Percentiles rank a stretch among this genome's conserved stretches.
These are phyloP conservation scores for Agrochola lota DNA, from an alignment of 2,888 invertebrate species.

Conservation along the genomic window DNA sequence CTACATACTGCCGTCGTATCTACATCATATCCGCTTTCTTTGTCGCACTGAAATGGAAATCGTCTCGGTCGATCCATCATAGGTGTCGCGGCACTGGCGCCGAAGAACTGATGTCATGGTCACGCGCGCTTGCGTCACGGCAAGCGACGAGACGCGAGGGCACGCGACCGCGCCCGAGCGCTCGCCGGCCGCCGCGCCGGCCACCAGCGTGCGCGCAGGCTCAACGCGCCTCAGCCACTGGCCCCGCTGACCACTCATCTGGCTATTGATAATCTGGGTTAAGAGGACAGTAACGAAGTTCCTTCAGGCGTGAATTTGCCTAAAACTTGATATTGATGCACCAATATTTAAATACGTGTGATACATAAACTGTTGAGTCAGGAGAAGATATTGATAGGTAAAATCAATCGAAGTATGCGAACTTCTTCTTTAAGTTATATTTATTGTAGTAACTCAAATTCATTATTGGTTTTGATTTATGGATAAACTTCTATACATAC, in stretches of 20 bases:
- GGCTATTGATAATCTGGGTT: constrained; percentile 73
- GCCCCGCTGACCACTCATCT: constrained; percentile 78
- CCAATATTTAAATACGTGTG: constrained; percentile 9
- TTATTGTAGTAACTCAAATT: constrained; percentile 31
- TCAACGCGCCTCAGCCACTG: constrained; percentile 70
- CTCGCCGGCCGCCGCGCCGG: constrained; percentile 64
- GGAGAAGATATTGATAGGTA: constrained; percentile 9
- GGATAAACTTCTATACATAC: constrained; percentile 45
- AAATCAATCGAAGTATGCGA: constrained; percentile 21
- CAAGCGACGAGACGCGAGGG: constrained; percentile 56
- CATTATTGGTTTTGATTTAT: constrained; percentile 58
- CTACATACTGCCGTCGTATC: constrained; percentile 53
- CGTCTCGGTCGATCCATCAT: constrained; percentile 76
- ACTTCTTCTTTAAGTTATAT: constrained; percentile 24
- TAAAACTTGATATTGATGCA: constrained; percentile 45
- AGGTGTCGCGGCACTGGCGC: constrained; percentile 76
- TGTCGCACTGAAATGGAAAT: constrained; percentile 72
- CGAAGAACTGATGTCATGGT: constrained; percentile 84
- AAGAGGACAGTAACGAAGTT: constrained; percentile 66
- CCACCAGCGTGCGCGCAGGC: constrained; percentile 69
- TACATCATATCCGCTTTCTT: constrained; percentile 67
- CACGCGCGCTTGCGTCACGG: constrained; percentile 85
- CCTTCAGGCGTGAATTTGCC: constrained; percentile 62
- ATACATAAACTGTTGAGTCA: constrained; percentile 3
- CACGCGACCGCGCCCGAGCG: constrained; percentile 38